phyloP scores from a whole-genome alignment of 1,140 invertebrate species.

The Tenebrio molitor region DNA sequence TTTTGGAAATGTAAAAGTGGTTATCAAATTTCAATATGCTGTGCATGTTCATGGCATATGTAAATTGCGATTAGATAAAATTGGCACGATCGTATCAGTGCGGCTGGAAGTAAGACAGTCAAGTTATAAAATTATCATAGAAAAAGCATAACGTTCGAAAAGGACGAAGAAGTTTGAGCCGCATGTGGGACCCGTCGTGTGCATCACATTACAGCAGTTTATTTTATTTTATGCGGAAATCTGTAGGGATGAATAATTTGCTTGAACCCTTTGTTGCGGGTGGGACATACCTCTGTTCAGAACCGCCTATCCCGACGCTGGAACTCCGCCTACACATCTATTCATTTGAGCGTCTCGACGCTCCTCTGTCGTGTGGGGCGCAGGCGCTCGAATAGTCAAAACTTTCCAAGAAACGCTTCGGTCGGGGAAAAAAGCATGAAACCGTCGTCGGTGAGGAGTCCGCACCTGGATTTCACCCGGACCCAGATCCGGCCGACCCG shows the following conservation, averaged over 20 bases:
- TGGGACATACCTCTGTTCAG: slow-evolving; percentile 62
- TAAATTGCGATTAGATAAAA: slow-evolving; percentile 47
- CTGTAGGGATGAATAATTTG: slow-evolving; percentile 65
- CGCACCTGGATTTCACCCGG: neutral
- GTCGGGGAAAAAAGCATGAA: slow-evolving; percentile 4
- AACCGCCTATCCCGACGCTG: slow-evolving; percentile 60
- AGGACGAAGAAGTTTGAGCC: slow-evolving; percentile 45
- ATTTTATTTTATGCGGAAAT: slow-evolving; percentile 61
- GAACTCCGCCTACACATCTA: slow-evolving; percentile 62
- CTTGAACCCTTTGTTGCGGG: slow-evolving; percentile 63
- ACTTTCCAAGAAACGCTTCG: slow-evolving; percentile 55
- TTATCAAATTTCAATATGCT: slow-evolving; percentile 43
- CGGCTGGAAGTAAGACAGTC: slow-evolving; percentile 19
- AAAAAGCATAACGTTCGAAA: slow-evolving; percentile 54
- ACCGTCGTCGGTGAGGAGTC: neutral
- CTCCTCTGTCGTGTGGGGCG: slow-evolving; percentile 48
- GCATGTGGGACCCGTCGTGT: slow-evolving; percentile 56
- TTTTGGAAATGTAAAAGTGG: slow-evolving; percentile 13
- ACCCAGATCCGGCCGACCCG: neutral
- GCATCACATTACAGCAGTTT: slow-evolving; percentile 52
- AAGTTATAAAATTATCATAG: slow-evolving; percentile 55
- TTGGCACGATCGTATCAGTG: slow-evolving; percentile 43
- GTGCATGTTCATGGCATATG: slow-evolving; percentile 34
- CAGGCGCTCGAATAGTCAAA: slow-evolving; percentile 59
- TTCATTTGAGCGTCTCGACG: slow-evolving; percentile 63